Conservation (phyloP, 2,797 vertebrate genomes). For the Gouania willdenowi region DNA sequence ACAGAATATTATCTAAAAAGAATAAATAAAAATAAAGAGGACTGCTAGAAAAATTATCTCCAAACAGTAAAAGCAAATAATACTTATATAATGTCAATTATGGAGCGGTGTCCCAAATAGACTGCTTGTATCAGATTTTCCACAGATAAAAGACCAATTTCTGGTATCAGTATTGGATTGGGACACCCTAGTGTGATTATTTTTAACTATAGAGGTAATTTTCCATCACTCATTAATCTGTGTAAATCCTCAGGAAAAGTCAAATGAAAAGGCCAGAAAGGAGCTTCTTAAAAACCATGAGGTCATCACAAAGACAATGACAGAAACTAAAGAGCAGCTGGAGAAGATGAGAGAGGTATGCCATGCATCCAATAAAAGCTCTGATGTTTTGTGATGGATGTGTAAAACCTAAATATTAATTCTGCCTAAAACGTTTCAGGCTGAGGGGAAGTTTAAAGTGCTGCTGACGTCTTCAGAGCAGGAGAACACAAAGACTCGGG, state of each 20-base stretch:
- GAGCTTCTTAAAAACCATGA: conserved; percentile 83
- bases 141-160: too few relatives aligned
- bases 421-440: conserved; percentile 58
- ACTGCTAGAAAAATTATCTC: too few relatives aligned
- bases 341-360: conserved; percentile 83
- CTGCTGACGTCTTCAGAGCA: conserved; percentile 75
- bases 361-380: background rate
- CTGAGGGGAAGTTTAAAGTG: conserved; percentile 77
- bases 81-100: too few relatives aligned
- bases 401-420: background rate
- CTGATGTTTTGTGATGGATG: background rate
- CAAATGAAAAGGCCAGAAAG: conserved; percentile 80
- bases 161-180: too few relatives aligned
- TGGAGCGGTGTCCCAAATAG: too few relatives aligned
- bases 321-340: conserved; percentile 79
- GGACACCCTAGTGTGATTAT: too few relatives aligned
- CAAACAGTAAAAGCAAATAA: too few relatives aligned
- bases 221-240: background rate
- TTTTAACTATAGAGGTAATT: background rate
- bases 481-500: conserved; percentile 76
- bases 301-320: conserved; percentile 75
- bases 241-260: conserved; percentile 79
- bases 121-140: too few relatives aligned
- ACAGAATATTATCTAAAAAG: too few relatives aligned
- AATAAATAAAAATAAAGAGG: too few relatives aligned